phyloP scores from a whole-genome alignment of 2,797 vertebrate species.

The Enteromius mattozi region DNA sequence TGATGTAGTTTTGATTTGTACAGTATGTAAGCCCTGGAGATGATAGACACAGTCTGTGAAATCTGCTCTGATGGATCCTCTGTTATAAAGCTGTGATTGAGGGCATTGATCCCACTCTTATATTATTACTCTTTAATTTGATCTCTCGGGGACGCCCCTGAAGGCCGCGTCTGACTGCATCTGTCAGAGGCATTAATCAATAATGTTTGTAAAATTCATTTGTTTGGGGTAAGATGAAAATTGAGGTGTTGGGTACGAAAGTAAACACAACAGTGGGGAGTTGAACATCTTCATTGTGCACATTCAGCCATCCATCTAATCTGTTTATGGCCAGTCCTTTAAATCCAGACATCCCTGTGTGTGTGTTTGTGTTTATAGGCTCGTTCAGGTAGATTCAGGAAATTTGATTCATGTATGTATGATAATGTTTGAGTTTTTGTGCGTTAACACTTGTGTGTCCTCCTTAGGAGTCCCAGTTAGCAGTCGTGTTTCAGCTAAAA shows the following conservation, averaged over 20 bases:
- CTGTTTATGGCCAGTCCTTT: slow-evolving; percentile 44
- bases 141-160: slow-evolving; percentile 36
- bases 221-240: slow-evolving; percentile 43
- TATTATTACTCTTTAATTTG: slow-evolving; percentile 58
- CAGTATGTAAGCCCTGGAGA: not conserved
- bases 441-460: slow-evolving; percentile 1
- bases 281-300: slow-evolving; percentile 32
- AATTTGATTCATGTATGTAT: not conserved
- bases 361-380: slow-evolving; percentile 25
- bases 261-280: slow-evolving; percentile 34
- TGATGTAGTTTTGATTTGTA: not conserved
- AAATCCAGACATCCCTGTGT: not conserved
- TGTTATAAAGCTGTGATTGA: slow-evolving; percentile 56
- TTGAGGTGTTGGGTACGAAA: slow-evolving; percentile 34
- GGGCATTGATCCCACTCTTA: slow-evolving; percentile 56
- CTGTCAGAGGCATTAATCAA: slow-evolving; percentile 56
- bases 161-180: slow-evolving; percentile 26
- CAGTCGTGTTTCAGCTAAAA: slow-evolving; percentile 98
- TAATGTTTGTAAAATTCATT: slow-evolving; percentile 49
- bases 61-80: slow-evolving; percentile 48
- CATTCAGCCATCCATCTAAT: slow-evolving; percentile 58
- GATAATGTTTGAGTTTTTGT: not conserved
- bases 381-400: slow-evolving; percentile 10
- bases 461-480: slow-evolving; percentile 93
- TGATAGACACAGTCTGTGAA: slow-evolving; percentile 42